A percentile compares a stretch with the other conserved stretches of the same genome.
Conservation (phyloP, 53 echinoderm and acorn worm genomes). For the Echinarachnius parma region DNA sequence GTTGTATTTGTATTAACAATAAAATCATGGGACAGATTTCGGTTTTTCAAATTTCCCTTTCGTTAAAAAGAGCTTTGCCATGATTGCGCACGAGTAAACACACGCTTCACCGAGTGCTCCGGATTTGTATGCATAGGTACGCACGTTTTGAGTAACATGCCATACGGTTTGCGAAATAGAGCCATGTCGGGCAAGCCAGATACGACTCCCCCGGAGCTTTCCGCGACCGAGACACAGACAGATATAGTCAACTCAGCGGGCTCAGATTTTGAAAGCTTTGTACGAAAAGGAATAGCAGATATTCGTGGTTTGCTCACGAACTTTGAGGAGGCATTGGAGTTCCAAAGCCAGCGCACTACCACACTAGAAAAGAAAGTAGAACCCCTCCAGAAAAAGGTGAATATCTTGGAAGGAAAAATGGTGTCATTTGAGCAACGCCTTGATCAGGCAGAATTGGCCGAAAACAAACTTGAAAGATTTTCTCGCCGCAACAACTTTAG, state of each 20-base stretch:
- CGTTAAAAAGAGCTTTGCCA: too few species aligned
- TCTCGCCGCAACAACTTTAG: slow-evolving; percentile 25
- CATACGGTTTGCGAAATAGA: too few species aligned
- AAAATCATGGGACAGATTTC: too few species aligned
- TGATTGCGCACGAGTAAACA: too few species aligned
- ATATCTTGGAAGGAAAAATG: neutral
- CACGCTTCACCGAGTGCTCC: too few species aligned
- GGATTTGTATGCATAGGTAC: too few species aligned
- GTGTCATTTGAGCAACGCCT: neutral
- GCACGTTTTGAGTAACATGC: too few species aligned
- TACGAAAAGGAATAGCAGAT: slow-evolving; percentile 11
- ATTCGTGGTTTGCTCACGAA: neutral
- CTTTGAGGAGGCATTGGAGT: slow-evolving; percentile 19
- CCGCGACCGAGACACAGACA: neutral
- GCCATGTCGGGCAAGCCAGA: too few species aligned
- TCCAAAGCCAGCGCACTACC: neutral
- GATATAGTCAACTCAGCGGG: neutral
- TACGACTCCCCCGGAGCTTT: too few species aligned
- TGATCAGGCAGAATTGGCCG: neutral
- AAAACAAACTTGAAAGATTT: slow-evolving; percentile 19
- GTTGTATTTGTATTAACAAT: too few species aligned
- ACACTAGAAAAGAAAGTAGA: neutral
- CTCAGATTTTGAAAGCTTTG: slow-evolving; percentile 8
- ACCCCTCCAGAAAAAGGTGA: slow-evolving; percentile 4
- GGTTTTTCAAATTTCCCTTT: too few species aligned